Evolutionary conservation across 2,888 invertebrate species (phyloP).

Genomic region (Deilephila porcellus): DNA sequence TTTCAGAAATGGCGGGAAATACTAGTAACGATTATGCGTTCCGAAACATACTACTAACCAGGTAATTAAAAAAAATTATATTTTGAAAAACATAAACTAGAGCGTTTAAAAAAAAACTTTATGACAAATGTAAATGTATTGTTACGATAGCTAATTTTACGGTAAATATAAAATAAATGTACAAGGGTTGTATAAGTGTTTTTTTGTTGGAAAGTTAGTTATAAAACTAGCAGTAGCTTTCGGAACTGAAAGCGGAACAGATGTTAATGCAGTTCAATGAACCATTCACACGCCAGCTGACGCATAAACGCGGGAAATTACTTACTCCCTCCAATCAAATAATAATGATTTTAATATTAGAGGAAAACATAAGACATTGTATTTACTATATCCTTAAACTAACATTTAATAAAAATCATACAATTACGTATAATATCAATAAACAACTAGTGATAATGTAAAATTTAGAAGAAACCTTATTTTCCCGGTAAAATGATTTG

Average conservation of each 20-base stretch:
- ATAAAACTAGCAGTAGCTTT: not conserved
- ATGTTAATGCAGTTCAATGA: slow-evolving; percentile 42
- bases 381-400: not conserved
- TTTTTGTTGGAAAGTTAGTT: not conserved
- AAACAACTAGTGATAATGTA: no score
- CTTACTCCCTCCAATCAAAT: slow-evolving; percentile 27
- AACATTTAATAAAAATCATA: not conserved
- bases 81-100: not conserved
- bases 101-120: no score
- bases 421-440: no score
- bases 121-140: no score
- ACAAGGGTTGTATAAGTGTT: not conserved
- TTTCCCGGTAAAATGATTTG: slow-evolving; percentile 7
- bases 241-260: slow-evolving; percentile 36
- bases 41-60: not conserved
- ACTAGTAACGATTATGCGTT: not conserved
- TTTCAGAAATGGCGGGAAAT: slow-evolving; percentile 30
- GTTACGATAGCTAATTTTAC: no score
- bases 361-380: not conserved
- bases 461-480: not conserved
- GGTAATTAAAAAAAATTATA: not conserved
- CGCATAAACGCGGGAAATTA: slow-evolving; percentile 45
- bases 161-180: not conserved
- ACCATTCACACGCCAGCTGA: slow-evolving; percentile 41
- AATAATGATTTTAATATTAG: not conserved